These are phyloP conservation scores for Drymonia ruficornis DNA, from an alignment of 2,888 invertebrate species.

Conservation along the genomic window DNA sequence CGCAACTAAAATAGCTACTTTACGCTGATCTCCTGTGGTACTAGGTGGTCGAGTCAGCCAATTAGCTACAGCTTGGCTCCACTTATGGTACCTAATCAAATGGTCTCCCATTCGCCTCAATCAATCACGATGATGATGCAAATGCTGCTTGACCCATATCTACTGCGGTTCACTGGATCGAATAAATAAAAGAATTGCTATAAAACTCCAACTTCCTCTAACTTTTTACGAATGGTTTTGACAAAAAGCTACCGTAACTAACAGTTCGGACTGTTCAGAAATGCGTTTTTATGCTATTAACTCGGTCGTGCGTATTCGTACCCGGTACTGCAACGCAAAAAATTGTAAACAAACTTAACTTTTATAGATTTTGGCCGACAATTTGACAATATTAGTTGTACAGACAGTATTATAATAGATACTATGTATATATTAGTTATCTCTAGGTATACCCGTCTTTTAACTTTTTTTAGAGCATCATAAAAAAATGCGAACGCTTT, in stretches of 20 bases:
- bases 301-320: constrained; percentile 28
- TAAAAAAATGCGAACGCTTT: too few relatives aligned
- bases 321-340: constrained; percentile 18
- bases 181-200: constrained; percentile 13
- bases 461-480: too few relatives aligned
- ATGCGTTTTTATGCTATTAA: constrained; percentile 22
- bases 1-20: too few relatives aligned
- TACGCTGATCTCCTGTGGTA: too few relatives aligned
- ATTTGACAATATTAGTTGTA: background rate
- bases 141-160: background rate
- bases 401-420: too few relatives aligned
- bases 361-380: background rate
- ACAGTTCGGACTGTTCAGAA: constrained; percentile 22
- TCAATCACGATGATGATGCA: background rate
- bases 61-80: too few relatives aligned
- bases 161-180: constrained; percentile 13
- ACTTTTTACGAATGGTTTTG: constrained; percentile 23
- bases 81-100: too few relatives aligned
- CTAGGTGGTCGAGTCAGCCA: too few relatives aligned
- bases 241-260: constrained; percentile 31
- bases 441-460: too few relatives aligned
- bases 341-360: constrained; percentile 15
- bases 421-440: too few relatives aligned
- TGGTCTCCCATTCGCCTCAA: too few relatives aligned
- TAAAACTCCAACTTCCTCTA: constrained; percentile 31